phyloP scores from a whole-genome alignment of 2,888 invertebrate species.

The Eupithecia inturbata region DNA sequence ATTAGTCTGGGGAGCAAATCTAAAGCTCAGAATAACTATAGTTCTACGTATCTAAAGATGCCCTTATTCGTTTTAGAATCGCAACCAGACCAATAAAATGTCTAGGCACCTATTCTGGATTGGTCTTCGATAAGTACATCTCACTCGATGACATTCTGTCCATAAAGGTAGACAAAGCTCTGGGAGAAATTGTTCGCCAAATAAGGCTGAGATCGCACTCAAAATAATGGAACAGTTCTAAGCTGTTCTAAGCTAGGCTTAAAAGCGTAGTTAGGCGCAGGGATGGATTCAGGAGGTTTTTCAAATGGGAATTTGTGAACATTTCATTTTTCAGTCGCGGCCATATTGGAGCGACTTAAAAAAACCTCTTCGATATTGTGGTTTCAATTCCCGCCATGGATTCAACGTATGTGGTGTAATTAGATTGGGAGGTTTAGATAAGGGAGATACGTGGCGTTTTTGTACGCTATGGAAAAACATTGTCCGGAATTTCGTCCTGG shows the following conservation, averaged over 20 bases:
- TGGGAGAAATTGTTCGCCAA: constrained; percentile 32
- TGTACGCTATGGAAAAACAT: no score
- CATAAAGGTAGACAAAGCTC: constrained; percentile 26
- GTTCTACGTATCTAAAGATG: no score
- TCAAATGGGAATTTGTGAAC: background rate
- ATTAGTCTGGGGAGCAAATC: background rate
- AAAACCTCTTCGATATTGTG: no score
- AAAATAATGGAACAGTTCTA: constrained; percentile 38
- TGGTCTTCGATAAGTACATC: background rate
- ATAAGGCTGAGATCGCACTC: constrained; percentile 39
- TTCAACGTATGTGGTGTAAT: no score
- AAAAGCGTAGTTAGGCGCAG: constrained; percentile 28
- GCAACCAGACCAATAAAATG: background rate
- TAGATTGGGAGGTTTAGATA: no score
- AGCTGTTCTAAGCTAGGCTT: constrained; percentile 30
- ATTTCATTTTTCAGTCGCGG: background rate
- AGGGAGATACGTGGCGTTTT: no score
- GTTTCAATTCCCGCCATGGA: no score
- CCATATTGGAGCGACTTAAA: no score
- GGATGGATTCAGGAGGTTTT: background rate
- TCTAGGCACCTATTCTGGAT: constrained; percentile 3
- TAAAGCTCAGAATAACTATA: no score
- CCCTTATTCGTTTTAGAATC: background rate
- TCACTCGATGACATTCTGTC: constrained; percentile 38
- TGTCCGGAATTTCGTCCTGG: no score